Conservation (phyloP, 1,140 invertebrate genomes). For the Drosophila bifasciata region DNA sequence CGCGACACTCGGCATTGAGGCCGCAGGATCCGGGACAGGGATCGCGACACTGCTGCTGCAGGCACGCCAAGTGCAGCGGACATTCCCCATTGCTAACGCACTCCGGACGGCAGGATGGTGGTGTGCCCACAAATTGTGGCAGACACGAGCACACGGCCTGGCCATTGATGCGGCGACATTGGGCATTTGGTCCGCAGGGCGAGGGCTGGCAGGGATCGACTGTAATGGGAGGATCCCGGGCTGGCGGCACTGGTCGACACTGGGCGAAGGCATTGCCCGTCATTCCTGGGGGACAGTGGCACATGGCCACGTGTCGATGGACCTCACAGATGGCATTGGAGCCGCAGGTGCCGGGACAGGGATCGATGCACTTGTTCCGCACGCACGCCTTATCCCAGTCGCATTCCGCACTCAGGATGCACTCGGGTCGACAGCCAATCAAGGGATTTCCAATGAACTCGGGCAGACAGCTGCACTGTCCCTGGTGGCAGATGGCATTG, state of each 20-base stretch:
- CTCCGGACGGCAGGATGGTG: constrained; percentile 86
- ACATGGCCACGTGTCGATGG: constrained; percentile 87
- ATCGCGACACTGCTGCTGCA: constrained; percentile 86
- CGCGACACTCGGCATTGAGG: constrained; percentile 91
- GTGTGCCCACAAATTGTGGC: constrained; percentile 85
- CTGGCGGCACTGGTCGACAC: constrained; percentile 52
- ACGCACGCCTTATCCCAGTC: constrained; percentile 89
- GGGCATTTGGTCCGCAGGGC: constrained; percentile 86
- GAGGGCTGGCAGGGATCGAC: constrained; percentile 85
- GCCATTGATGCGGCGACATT: constrained; percentile 85
- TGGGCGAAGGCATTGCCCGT: constrained; percentile 74
- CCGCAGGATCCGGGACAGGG: constrained; percentile 86
- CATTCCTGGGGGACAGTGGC: constrained; percentile 70
- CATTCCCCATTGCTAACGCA: constrained; percentile 86
- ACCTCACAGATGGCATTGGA: constrained; percentile 90
- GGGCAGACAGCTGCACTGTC: constrained; percentile 85
- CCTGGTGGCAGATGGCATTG: constrained; percentile 87
- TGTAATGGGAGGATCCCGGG: constrained; percentile 68
- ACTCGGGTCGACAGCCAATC: constrained; percentile 91
- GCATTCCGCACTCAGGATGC: constrained; percentile 93
- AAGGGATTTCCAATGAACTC: constrained; percentile 89
- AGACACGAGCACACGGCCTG: constrained; percentile 85
- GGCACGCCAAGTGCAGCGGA: constrained; percentile 85
- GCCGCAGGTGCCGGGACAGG: constrained; percentile 90
- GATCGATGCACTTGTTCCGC: constrained; percentile 89